Conservation (phyloP, 2,113 vertebrate genomes). For the Pseudopodoces humilis region DNA sequence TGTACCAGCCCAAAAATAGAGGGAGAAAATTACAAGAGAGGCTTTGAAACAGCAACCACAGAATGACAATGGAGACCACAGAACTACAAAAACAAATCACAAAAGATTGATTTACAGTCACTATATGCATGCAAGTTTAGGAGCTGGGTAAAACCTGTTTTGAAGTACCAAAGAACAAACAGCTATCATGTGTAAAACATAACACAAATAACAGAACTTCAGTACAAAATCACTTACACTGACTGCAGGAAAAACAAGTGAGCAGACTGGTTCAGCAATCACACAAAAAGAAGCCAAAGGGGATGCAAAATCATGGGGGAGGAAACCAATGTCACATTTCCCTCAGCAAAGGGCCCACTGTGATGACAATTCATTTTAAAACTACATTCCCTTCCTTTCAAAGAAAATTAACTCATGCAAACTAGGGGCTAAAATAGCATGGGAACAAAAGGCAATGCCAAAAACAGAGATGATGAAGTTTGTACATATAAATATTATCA, state of each 20-base stretch:
- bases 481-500: background rate
- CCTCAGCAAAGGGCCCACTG: background rate
- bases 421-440: background rate
- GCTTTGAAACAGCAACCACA: background rate
- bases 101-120: background rate
- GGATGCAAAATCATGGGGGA: background rate
- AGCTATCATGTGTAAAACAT: background rate
- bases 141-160: background rate
- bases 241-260: background rate
- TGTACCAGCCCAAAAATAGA: background rate
- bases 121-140: background rate
- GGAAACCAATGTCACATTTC: background rate
- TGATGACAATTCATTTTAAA: background rate
- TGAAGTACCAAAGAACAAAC: background rate
- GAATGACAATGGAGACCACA: background rate
- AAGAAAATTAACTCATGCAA: background rate
- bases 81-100: background rate
- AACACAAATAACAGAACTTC: background rate
- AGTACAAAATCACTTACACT: too few species aligned
- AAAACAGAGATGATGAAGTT: background rate
- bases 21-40: background rate
- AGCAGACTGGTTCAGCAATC: background rate
- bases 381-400: background rate
- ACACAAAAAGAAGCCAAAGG: background rate
- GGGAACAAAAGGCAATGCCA: background rate